Conservation (phyloP, 2,888 invertebrate species). For the Aphodius granarius region DNA sequence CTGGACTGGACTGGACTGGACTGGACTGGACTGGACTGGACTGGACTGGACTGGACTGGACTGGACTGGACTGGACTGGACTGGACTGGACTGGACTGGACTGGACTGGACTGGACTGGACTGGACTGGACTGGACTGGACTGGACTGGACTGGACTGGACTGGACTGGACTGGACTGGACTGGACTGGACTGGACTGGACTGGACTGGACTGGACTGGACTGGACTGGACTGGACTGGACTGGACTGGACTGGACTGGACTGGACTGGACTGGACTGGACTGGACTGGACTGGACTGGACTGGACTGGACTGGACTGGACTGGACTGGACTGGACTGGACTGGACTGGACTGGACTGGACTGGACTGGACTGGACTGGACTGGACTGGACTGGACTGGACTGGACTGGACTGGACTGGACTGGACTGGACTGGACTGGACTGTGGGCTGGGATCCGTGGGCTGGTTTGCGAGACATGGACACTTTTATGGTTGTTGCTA, state of each 20-base stretch:
- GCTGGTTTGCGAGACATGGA: too few relatives aligned
- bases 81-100: constrained; percentile 4
- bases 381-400: constrained; percentile 8
- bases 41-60: background rate
- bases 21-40: constrained; percentile 6
- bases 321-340: constrained; percentile 8
- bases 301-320: constrained; percentile 8
- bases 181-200: constrained; percentile 1
- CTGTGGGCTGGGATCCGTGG: too few relatives aligned
- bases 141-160: constrained; percentile 8
- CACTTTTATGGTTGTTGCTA: too few relatives aligned
- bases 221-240: constrained; percentile 7
- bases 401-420: constrained; percentile 8
- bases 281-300: constrained; percentile 9
- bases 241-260: background rate
- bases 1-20: background rate
- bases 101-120: constrained; percentile 8
- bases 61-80: constrained; percentile 3
- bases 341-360: constrained; percentile 8
- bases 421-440: constrained; percentile 8
- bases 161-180: background rate
- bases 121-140: constrained; percentile 8
- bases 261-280: constrained; percentile 8
- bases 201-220: constrained; percentile 5
- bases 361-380: constrained; percentile 8